Evolutionary conservation across 2,797 vertebrate species (phyloP).

Genomic region (Sylvilagus floridanus): DNA sequence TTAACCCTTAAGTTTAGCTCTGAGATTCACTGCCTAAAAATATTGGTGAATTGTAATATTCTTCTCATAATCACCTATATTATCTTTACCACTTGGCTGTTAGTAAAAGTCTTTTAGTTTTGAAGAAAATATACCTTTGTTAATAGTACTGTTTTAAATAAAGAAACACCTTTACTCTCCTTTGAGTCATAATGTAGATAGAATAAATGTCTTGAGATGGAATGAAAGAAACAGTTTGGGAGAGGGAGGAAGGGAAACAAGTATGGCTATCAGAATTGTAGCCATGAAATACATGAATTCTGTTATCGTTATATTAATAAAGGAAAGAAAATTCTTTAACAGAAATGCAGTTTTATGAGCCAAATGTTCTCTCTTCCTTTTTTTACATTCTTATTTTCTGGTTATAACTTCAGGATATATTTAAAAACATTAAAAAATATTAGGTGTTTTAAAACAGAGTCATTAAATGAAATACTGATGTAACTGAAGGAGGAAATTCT

Average conservation of each 20-base stretch:
- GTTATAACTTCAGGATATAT: neutral
- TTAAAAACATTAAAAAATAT: neutral
- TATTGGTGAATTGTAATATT: neutral
- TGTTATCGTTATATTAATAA: no score
- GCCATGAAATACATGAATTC: no score
- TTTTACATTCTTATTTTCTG: neutral
- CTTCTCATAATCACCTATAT: neutral
- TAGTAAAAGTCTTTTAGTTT: neutral
- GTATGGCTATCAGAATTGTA: no score
- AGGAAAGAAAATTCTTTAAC: no score
- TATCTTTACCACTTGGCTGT: neutral
- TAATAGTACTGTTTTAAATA: neutral
- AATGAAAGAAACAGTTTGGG: neutral
- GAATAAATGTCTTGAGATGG: neutral
- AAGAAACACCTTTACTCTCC: neutral
- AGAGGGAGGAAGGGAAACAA: no score
- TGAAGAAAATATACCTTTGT: neutral
- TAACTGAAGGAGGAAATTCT: neutral
- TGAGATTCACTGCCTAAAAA: neutral
- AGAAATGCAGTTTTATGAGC: neutral
- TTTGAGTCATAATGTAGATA: neutral
- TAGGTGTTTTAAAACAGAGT: neutral
- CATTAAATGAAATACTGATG: neutral
- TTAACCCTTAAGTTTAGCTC: neutral
- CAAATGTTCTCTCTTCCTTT: neutral